Percentiles rank a stretch among this genome's conserved stretches.
Conservation (phyloP, 1,140 invertebrate species). For the Drosophila miranda region DNA sequence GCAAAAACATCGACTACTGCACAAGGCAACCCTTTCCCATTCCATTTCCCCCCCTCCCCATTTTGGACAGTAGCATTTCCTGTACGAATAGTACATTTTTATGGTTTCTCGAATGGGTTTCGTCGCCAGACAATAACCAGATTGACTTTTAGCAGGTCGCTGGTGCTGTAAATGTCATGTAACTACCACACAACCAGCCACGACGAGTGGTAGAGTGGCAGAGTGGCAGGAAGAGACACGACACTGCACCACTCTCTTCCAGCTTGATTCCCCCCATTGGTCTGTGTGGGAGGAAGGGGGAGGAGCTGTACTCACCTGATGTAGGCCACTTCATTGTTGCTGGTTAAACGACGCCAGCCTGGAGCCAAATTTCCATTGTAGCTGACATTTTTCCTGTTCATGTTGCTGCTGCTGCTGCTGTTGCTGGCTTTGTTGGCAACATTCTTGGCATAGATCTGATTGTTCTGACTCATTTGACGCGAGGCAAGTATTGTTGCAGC, state of each 20-base stretch:
- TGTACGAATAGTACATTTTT: slow-evolving; percentile 63
- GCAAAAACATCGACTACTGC: slow-evolving; percentile 60
- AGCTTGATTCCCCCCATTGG: too few species aligned
- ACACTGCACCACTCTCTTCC: too few species aligned
- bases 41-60: background rate
- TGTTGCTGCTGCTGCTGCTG: slow-evolving; percentile 22
- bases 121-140: slow-evolving; percentile 63
- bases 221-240: slow-evolving; percentile 5
- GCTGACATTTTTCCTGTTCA: slow-evolving; percentile 32
- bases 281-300: background rate
- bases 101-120: slow-evolving; percentile 67
- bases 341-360: slow-evolving; percentile 77
- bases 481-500: slow-evolving; percentile 62
- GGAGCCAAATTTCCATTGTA: slow-evolving; percentile 80
- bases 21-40: slow-evolving; percentile 26
- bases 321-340: slow-evolving; percentile 81
- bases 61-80: slow-evolving; percentile 59
- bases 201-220: slow-evolving; percentile 1
- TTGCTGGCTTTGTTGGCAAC: slow-evolving; percentile 62
- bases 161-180: slow-evolving; percentile 71
- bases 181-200: slow-evolving; percentile 27
- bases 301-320: slow-evolving; percentile 71
- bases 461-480: slow-evolving; percentile 73
- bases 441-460: slow-evolving; percentile 66
- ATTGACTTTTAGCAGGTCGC: slow-evolving; percentile 68